Evolutionary conservation across 2,113 vertebrate species (phyloP).

Genomic region (Rousettus leschenaultii): DNA sequence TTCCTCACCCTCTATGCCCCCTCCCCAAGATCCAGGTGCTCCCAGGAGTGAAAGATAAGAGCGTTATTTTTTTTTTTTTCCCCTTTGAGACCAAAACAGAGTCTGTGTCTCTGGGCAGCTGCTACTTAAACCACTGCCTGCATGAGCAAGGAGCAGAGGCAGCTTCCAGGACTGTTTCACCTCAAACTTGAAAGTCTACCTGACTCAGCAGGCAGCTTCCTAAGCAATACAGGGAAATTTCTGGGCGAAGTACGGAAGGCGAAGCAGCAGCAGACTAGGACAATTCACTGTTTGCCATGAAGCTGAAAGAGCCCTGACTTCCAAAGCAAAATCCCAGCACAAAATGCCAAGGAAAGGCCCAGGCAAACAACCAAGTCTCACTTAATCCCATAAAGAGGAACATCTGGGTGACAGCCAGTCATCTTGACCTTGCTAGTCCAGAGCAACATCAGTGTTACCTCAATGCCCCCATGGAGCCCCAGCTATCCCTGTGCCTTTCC

Average conservation of each 20-base stretch:
- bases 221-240: neutral
- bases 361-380: neutral
- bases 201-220: neutral
- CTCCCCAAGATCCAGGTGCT: neutral
- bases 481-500: neutral
- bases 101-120: neutral
- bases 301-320: constrained; percentile 9
- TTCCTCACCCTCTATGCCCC: neutral
- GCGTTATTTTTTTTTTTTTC: neutral
- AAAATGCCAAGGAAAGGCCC: constrained; percentile 16
- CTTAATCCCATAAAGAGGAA: constrained; percentile 23
- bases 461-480: neutral
- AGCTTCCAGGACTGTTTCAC: neutral
- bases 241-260: neutral
- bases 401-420: neutral
- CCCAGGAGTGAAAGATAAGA: neutral
- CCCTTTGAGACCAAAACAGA: neutral
- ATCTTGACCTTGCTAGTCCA: constrained; percentile 41
- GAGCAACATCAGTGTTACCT: neutral
- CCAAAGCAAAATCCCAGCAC: constrained; percentile 2
- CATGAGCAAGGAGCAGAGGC: neutral
- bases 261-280: neutral
- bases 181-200: neutral
- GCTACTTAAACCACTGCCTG: neutral
- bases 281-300: neutral